Conservation (phyloP, 2,888 invertebrate genomes). For the Nomada ruficornis region DNA sequence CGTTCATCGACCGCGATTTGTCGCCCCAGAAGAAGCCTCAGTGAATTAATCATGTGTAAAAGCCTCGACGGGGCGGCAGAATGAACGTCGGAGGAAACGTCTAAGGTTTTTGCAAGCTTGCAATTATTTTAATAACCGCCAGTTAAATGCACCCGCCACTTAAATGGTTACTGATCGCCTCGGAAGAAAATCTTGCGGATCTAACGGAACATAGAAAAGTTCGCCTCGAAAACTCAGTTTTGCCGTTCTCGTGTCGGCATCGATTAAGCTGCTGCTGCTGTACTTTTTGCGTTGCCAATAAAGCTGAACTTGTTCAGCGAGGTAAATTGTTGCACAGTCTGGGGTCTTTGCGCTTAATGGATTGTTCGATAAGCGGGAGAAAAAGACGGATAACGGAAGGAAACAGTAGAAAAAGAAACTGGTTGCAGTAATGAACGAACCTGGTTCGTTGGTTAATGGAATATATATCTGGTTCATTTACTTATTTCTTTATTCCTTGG, state of each 20-base stretch:
- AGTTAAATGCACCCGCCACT: slow-evolving; percentile 17
- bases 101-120: slow-evolving; percentile 36
- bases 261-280: slow-evolving; percentile 28
- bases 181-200: slow-evolving; percentile 7
- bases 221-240: slow-evolving; percentile 4
- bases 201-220: not conserved
- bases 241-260: not conserved
- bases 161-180: not conserved
- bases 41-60: slow-evolving; percentile 42
- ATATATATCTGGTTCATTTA: no score
- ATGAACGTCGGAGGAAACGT: slow-evolving; percentile 30
- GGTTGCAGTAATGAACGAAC: no score
- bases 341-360: slow-evolving; percentile 13
- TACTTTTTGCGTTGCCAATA: slow-evolving; percentile 25
- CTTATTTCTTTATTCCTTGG: no score
- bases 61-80: not conserved
- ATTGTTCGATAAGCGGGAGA: slow-evolving; percentile 14
- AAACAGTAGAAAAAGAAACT: no score
- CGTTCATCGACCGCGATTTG: slow-evolving; percentile 25
- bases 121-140: slow-evolving; percentile 46
- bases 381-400: not conserved
- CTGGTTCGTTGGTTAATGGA: no score
- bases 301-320: slow-evolving; percentile 24
- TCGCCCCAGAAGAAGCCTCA: slow-evolving; percentile 23
- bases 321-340: slow-evolving; percentile 25